Conservation (phyloP, 2,888 invertebrate species). For the Eurytoma adleriae region DNA sequence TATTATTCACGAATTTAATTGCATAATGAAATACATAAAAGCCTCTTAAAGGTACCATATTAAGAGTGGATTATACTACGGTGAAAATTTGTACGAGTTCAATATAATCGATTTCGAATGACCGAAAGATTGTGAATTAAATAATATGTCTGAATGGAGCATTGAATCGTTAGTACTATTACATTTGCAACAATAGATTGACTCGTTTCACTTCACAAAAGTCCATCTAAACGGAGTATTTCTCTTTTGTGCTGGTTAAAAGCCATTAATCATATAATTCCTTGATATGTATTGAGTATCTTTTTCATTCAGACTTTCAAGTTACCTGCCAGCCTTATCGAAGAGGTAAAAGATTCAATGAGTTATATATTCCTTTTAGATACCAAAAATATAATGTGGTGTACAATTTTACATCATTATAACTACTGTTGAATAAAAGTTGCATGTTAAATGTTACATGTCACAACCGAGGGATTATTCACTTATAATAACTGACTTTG, state of each 20-base stretch:
- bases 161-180: not conserved
- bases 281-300: not conserved
- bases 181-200: not conserved
- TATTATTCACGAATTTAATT: too few species aligned
- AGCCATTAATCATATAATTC: constrained; percentile 23
- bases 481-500: too few species aligned
- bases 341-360: not conserved
- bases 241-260: not conserved
- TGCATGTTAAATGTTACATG: too few species aligned
- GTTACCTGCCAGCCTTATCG: not conserved
- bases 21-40: too few species aligned
- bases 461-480: too few species aligned
- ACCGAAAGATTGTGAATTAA: not conserved
- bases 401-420: too few species aligned
- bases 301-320: not conserved
- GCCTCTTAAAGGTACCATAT: too few species aligned
- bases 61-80: too few species aligned
- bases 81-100: too few species aligned
- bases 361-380: too few species aligned
- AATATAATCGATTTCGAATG: not conserved
- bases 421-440: too few species aligned
- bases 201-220: constrained; percentile 6
- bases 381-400: too few species aligned
- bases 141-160: not conserved
- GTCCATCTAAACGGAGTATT: not conserved